These are phyloP conservation scores for Pseudococcus longispinus DNA, from an alignment of 2,888 invertebrate species.

Conservation along the genomic window DNA sequence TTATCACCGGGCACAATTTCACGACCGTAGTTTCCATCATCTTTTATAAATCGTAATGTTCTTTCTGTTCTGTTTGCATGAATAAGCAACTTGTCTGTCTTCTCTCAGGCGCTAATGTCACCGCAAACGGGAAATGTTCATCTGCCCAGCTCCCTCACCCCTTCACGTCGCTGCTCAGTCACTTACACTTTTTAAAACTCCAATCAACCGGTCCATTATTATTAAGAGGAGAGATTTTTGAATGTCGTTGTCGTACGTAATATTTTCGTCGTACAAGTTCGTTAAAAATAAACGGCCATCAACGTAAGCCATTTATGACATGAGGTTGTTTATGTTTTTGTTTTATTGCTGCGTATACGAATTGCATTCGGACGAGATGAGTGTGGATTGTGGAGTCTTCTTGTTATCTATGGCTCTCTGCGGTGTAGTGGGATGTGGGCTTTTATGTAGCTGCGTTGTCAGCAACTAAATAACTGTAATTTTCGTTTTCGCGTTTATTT, in stretches of 20 bases:
- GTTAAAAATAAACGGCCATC: not conserved
- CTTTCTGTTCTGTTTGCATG: constrained; percentile 7
- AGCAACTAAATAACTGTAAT: not conserved
- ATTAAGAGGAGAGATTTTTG: not conserved
- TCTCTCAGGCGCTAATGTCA: not conserved
- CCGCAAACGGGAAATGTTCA: not conserved
- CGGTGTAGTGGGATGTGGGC: not conserved
- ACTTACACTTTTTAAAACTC: not conserved
- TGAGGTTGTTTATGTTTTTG: not conserved
- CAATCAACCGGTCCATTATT: not conserved
- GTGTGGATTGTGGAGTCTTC: not conserved
- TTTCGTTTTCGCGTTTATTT: not conserved
- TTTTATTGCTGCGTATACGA: not conserved
- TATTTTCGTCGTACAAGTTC: not conserved
- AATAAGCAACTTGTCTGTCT: constrained; percentile 5
- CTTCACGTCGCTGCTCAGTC: not conserved
- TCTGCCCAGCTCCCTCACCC: not conserved
- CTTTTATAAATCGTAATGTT: not conserved
- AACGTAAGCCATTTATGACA: not conserved
- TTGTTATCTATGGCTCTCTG: not conserved
- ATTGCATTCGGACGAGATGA: not conserved
- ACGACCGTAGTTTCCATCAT: not conserved
- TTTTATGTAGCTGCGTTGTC: not conserved
- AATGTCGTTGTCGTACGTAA: not conserved
- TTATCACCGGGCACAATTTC: constrained; percentile 9